These are phyloP conservation scores for Cyprinodon brontotheroides DNA, from an alignment of 2,113 vertebrate genomes.

Conservation along the genomic window DNA sequence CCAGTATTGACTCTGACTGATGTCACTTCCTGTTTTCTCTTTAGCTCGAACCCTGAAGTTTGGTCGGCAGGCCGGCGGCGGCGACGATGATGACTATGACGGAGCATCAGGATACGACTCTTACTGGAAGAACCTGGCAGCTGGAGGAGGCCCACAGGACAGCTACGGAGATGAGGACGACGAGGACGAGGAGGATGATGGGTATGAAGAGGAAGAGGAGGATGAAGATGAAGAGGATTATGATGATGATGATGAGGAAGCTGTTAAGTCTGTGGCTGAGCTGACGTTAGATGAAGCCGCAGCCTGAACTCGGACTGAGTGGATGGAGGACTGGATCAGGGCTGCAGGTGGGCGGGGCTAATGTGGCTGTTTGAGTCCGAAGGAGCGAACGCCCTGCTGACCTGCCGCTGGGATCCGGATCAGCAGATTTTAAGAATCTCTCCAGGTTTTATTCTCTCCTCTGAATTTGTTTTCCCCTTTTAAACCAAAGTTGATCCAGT, in stretches of 20 bases:
- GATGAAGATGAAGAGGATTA: slow-evolving; percentile 87
- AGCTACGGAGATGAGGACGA: slow-evolving; percentile 69
- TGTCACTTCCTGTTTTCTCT: slow-evolving; percentile 12
- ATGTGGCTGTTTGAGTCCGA: too few species aligned
- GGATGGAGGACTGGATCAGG: neutral
- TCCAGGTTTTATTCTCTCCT: too few species aligned
- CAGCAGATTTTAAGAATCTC: too few species aligned
- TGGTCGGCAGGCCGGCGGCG: slow-evolving; percentile 88
- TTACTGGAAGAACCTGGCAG: slow-evolving; percentile 89
- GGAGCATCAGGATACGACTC: slow-evolving; percentile 89
- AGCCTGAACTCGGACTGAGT: neutral
- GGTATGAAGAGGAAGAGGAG: slow-evolving; percentile 82
- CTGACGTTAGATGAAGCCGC: slow-evolving; percentile 10
- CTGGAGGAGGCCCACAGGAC: slow-evolving; percentile 53
- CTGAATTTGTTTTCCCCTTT: too few species aligned
- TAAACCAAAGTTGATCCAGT: too few species aligned
- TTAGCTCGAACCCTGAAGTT: slow-evolving; percentile 93
- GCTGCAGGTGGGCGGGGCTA: too few species aligned
- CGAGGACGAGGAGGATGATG: slow-evolving; percentile 80
- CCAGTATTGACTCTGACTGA: too few species aligned
- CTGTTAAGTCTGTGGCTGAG: slow-evolving; percentile 73
- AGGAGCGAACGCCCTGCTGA: too few species aligned
- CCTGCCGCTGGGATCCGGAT: too few species aligned
- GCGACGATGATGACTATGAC: slow-evolving; percentile 75
- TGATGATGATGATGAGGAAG: slow-evolving; percentile 81